These are phyloP conservation scores for Dasypolia templi DNA, from an alignment of 2,888 invertebrate genomes.

Conservation along the genomic window DNA sequence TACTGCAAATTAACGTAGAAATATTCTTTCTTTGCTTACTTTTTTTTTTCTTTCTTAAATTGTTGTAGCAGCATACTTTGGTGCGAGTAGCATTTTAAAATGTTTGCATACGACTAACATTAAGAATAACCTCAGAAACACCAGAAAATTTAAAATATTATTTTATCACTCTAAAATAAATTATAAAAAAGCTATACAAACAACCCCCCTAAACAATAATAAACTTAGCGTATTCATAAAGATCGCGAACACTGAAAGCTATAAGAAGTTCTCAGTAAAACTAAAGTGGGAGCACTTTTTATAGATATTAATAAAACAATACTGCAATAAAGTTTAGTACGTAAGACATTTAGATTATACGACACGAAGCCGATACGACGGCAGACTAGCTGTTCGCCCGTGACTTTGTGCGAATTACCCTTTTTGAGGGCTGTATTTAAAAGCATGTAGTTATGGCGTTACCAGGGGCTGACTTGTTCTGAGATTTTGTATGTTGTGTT, in stretches of 20 bases:
- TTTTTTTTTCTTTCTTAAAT: too few species aligned
- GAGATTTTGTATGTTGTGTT: too few species aligned
- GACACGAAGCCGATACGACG: conserved; percentile 69
- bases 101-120: too few species aligned
- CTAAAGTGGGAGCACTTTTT: conserved; percentile 85
- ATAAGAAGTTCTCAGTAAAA: conserved; percentile 80
- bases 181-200: conserved; percentile 43
- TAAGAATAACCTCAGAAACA: too few species aligned
- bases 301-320: conserved; percentile 90
- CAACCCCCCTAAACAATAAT: conserved; percentile 64
- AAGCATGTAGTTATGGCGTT: neutral
- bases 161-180: conserved; percentile 29
- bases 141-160: too few species aligned
- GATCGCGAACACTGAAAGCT: conserved; percentile 78
- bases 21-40: too few species aligned
- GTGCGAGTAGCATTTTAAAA: too few species aligned
- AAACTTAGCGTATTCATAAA: conserved; percentile 83
- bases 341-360: conserved; percentile 63
- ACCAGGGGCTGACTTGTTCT: neutral
- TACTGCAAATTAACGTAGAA: too few species aligned
- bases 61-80: too few species aligned
- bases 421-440: too few species aligned
- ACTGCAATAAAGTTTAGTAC: conserved; percentile 84
- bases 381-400: neutral
- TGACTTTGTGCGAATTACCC: too few species aligned